Evolutionary conservation across 1,140 invertebrate species (phyloP), one percentile per base, ranked within the genome.

Genomic region (Hesperophylax magnus): DNA sequence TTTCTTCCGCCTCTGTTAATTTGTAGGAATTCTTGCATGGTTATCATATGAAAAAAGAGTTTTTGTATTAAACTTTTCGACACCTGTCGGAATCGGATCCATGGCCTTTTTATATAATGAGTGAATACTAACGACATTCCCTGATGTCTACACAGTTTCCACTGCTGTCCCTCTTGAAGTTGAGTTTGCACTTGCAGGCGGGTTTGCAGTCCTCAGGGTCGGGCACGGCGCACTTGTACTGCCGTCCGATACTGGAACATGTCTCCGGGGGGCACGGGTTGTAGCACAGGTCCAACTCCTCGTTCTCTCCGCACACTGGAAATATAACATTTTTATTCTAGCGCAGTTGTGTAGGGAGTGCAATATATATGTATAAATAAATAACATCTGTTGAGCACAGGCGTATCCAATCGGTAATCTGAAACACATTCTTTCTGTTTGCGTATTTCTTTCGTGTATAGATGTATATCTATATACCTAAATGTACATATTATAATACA

Each of bases 171-270:
- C 82, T 75, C 60, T 58, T 54, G 77, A 76, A 81, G 47, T 79
- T 81, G 11, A 63, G 60, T 71, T 69, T 79, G 63, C 82, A 84
- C 54, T 81, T 84, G 60, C 82, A 84, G 20, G 71, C 77, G 7
- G 82, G 80, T 60, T 77, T 79, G 63, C 82, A 84, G 39, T 47
- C 39, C 39, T 14, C 9, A 0, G 39, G 22, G 3, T 24, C 34
- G 4, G 81, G 78, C 52, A 69, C 71, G 14, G 77, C 77, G 47
- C 82, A 84, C 39, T 79, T 84, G 72, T 77, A 81, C 56, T 56
- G 14, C 72, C 77, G 77, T 34, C 82, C 82, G 24, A 84, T 81
- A 7, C 34, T 53, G 15, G 31, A 27, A 54, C 82, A 84, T 11
- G 52, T 54, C 15, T 78, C 80, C 8, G 82, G 80, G 17, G 82